Base-by-base conservation (phyloP, 2,113 vertebrate species). In the Hymenochirus boettgeri region DNA sequence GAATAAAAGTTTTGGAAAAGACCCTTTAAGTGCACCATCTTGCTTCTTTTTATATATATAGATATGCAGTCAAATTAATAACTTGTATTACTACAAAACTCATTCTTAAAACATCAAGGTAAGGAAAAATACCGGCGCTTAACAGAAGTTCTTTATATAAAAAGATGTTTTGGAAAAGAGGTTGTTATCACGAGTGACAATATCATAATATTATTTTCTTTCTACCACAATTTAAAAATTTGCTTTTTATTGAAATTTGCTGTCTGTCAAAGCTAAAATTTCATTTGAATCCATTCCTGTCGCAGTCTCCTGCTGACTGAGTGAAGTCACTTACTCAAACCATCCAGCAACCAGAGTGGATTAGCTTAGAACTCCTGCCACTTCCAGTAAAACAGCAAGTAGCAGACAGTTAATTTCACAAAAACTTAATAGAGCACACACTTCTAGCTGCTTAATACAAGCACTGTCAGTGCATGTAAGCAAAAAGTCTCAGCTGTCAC, bases 331-430 rank as follows among this genome's bases (percentile, higher is more conserved):
- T 76, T 46, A 18, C 74, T 79, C 5, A 1, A 61, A 67, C 76
- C 77, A 65, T 71, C 71, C 58, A 33, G 60, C 75, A 72, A 63
- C 62, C 65, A 65, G 62, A 74, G 70, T 74, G 76, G 78, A 82
- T 83, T 81, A 80, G 75, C 78, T 78, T 75, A 69, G 75, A 76
- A 79, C 52, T 2, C 2, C 76, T 77, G 72, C 77, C 57, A 57
- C 65, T 63, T 82, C 76, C 77, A 77, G 75, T 48, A 55, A 80
- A 82, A 81, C 79, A 76, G 81, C 81, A 73, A 82, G 81, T 47
- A 71, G 75, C 76, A 86, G 85, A 82, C 84, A 91, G 81, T 82
- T 89, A 81, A 87, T 90, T 88, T 90, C 77, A 87, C 77, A 87
- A 80, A 86, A 83, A 82, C 80, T 80, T 91, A 88, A 90, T 88